Evolutionary conservation across 2,113 vertebrate genomes (phyloP).

Genomic region (Addax nasomaculatus): DNA sequence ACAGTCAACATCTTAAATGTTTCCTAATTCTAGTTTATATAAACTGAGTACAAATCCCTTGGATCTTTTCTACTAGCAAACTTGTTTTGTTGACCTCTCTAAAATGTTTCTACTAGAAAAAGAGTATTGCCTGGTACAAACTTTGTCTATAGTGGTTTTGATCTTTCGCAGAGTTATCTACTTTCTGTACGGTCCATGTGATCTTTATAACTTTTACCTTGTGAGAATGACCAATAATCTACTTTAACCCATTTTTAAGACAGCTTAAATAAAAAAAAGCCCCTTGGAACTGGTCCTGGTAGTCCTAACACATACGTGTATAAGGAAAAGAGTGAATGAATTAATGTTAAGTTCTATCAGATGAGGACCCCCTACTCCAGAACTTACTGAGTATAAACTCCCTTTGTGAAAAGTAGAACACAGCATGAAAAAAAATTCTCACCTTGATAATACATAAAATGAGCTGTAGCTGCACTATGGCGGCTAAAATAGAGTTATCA

Average conservation of each 20-base stretch:
- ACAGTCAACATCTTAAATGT: neutral
- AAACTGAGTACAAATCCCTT: neutral
- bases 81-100: neutral
- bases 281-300: neutral
- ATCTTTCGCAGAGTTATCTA: neutral
- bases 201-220: neutral
- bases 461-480: neutral
- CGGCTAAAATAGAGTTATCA: neutral
- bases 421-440: neutral
- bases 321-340: neutral
- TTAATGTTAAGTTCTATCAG: neutral
- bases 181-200: neutral
- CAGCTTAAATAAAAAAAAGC: neutral
- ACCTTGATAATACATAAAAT: neutral
- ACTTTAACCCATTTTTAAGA: neutral
- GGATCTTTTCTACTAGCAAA: neutral
- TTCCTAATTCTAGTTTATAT: neutral
- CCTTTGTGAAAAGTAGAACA: neutral
- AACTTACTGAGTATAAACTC: neutral
- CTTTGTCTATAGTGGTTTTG: neutral
- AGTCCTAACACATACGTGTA: neutral
- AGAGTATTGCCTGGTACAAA: neutral
- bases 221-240: neutral
- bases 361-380: neutral
- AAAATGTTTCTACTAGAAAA: neutral